Percentiles rank a stretch among this genome's conserved stretches.
These are phyloP conservation scores for Eunapius fragilis DNA, from an alignment of 37 sponge, comb jelly and placozoan species.

Conservation along the genomic window DNA sequence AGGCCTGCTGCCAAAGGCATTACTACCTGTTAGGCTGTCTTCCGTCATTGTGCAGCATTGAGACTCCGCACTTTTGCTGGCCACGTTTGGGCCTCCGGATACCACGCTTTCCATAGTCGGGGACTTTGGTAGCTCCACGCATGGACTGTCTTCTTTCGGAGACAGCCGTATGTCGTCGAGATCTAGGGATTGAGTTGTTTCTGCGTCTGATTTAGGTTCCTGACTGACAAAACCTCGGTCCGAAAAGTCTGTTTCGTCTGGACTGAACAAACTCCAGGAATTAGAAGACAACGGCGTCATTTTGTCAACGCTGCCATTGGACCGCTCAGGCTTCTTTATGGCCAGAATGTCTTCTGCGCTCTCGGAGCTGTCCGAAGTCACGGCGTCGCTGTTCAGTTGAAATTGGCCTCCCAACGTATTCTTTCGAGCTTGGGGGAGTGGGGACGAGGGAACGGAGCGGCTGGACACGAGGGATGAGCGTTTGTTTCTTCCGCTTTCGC, in stretches of 20 bases:
- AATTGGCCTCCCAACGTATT: not conserved
- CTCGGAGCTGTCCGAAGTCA: not conserved
- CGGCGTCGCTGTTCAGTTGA: not conserved
- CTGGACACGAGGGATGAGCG: not conserved
- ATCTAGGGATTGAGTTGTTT: not conserved
- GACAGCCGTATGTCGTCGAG: not conserved
- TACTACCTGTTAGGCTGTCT: not conserved
- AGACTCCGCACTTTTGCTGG: not conserved
- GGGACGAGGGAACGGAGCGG: not conserved
- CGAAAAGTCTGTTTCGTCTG: not conserved
- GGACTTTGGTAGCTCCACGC: not conserved
- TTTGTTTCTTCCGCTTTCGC: not conserved
- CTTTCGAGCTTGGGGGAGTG: not conserved
- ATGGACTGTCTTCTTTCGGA: not conserved
- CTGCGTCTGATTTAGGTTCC: not conserved
- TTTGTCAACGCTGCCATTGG: not conserved
- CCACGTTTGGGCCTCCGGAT: not conserved
- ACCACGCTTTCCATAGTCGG: not conserved
- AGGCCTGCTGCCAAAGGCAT: not conserved
- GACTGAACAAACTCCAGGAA: not conserved
- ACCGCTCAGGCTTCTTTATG: not conserved
- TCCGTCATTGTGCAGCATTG: not conserved
- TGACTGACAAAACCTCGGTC: not conserved
- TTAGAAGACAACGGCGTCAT: not conserved
- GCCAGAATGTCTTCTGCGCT: not conserved